Base-by-base conservation (phyloP, 2,113 vertebrate species). In the Protobothrops flavoviridis region DNA sequence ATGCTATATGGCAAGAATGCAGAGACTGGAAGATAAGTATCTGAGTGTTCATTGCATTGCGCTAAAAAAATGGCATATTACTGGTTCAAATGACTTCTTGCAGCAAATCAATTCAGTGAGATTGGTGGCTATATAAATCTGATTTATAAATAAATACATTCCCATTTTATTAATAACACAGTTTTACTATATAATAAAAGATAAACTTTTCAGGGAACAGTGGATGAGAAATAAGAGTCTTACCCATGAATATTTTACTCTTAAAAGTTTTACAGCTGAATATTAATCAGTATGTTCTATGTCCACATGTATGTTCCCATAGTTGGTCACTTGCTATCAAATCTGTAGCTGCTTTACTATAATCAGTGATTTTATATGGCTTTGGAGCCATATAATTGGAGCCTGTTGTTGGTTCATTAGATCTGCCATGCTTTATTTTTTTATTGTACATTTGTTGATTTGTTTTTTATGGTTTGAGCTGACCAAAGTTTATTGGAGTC, bases 1-100 rank as follows among this genome's bases (percentile, higher is more conserved):
- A 0, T 48, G 69, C 43, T 92, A 90, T 24, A 43, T 5, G 85
- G 90, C 55, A 93, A 1, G 74, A 94, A 26, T 81, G 89, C 2
- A 90, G 89, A 92, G 50, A 92, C 91, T 39, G 88, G 92, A 93
- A 94, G 7, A 90, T 87, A 92, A 94, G 6, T 55, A 24, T 5
- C 69, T 64, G 91, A 24, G 94, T 90, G 90, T 91, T 29, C 52
- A 86, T n/a, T 8, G 52, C 26, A 61, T 24, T 90, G 12, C 43
- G 61, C 39, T 57, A 29, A 26, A 23, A 90, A 48, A 57, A 50
- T n/a, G 10, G 43, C 69, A 90, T 59, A 20, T 26, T 69, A 74
- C 26, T 59, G 33, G 57, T 69, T 64, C 85, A 55, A 74, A 20
- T 29, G 24, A 24, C 24, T 56, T 93, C 59, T 50, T 91, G 55